These are phyloP conservation scores for Neolamprologus longior DNA, from an alignment of 2,113 vertebrate genomes.

Conservation along the genomic window DNA sequence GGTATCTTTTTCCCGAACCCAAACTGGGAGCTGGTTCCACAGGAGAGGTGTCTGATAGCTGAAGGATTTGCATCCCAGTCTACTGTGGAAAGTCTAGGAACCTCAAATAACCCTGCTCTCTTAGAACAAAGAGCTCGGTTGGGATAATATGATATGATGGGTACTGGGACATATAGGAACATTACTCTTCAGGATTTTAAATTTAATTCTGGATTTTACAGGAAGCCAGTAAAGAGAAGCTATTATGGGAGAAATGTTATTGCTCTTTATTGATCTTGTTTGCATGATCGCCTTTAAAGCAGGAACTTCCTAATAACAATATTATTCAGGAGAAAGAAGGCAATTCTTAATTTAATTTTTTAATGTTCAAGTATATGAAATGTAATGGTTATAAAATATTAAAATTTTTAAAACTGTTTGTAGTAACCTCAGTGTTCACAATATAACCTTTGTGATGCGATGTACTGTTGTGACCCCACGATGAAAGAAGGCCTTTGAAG, in stretches of 20 bases:
- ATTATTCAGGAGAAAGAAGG: neutral
- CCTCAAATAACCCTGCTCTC: neutral
- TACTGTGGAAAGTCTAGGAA: neutral
- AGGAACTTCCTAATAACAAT: neutral
- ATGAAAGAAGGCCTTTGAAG: conserved; percentile 59
- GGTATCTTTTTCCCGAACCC: neutral
- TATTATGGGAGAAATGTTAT: too few species aligned
- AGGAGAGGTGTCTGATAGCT: neutral
- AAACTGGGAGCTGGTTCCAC: neutral
- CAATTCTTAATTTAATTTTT: neutral
- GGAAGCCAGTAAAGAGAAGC: too few species aligned
- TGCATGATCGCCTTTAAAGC: neutral
- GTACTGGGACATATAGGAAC: neutral
- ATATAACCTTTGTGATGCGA: neutral
- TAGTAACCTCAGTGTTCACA: neutral
- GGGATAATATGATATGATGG: neutral
- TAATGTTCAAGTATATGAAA: neutral
- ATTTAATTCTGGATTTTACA: too few species aligned
- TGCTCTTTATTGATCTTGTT: too few species aligned
- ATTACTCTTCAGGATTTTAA: neutral
- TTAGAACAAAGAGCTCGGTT: neutral
- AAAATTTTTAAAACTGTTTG: neutral
- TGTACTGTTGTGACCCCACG: neutral
- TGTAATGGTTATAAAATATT: neutral
- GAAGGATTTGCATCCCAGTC: neutral